phyloP scores from a whole-genome alignment of 2,888 invertebrate genomes.

The Trissolcus japonicus region DNA sequence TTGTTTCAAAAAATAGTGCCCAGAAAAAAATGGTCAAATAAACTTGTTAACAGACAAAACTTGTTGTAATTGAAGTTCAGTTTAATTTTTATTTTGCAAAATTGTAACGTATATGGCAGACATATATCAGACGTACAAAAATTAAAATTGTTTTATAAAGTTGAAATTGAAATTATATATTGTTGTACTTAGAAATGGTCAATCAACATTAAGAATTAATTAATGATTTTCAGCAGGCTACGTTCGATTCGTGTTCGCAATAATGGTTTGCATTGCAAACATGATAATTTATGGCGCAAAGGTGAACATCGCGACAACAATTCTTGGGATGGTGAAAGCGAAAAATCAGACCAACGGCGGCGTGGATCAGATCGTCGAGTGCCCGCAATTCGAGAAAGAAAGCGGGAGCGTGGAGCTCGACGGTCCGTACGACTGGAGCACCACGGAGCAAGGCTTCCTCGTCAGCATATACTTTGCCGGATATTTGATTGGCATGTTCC shows the following conservation, averaged over 20 bases:
- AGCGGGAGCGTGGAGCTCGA: slow-evolving; percentile 59
- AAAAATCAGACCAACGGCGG: background rate
- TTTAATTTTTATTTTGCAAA: too few species aligned
- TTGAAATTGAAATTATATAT: too few species aligned
- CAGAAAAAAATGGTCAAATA: too few species aligned
- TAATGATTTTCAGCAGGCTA: slow-evolving; percentile 58
- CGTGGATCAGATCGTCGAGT: slow-evolving; percentile 56
- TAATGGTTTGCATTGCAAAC: slow-evolving; percentile 73
- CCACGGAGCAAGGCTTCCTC: slow-evolving; percentile 68
- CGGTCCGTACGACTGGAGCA: slow-evolving; percentile 70
- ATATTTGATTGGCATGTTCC: slow-evolving; percentile 73
- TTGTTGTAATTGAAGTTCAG: background rate
- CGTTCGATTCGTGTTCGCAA: slow-evolving; percentile 69
- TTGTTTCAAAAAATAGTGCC: too few species aligned
- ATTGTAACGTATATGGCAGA: too few species aligned
- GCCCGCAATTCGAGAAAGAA: slow-evolving; percentile 60
- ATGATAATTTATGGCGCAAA: slow-evolving; percentile 74
- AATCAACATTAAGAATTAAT: too few species aligned
- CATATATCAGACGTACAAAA: too few species aligned
- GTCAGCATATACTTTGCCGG: slow-evolving; percentile 73
- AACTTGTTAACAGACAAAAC: background rate
- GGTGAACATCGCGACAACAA: slow-evolving; percentile 70
- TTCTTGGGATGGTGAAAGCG: slow-evolving; percentile 71
- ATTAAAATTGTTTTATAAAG: too few species aligned
- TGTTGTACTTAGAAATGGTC: too few species aligned